Evolutionary conservation across 2,888 invertebrate genomes (phyloP).

Genomic region (Agonopterix alstromeriana): DNA sequence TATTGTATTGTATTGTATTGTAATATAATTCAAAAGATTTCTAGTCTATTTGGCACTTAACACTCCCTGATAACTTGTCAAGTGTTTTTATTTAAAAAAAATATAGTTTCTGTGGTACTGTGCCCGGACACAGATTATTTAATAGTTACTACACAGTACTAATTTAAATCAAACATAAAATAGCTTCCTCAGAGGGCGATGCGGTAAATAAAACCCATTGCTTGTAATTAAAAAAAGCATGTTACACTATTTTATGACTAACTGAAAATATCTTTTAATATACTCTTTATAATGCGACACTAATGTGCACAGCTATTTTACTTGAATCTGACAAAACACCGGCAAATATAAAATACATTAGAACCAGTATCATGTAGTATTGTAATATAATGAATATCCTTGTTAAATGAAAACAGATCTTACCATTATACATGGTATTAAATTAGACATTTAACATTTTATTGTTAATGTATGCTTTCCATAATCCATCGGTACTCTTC

Average conservation of each 20-base stretch:
- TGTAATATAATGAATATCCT: background rate
- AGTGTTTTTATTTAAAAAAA: no score
- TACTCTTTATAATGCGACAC: conserved; percentile 40
- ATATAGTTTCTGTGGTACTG: no score
- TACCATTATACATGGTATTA: background rate
- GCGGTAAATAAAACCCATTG: conserved; percentile 43
- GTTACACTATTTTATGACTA: conserved; percentile 63
- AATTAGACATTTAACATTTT: no score
- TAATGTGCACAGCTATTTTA: conserved; percentile 60
- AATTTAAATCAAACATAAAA: no score
- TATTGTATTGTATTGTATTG: no score
- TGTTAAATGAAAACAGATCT: background rate
- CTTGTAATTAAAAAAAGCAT: conserved; percentile 62
- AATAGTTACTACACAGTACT: no score
- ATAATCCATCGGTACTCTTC: no score
- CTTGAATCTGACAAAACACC: conserved; percentile 26
- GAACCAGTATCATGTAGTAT: background rate
- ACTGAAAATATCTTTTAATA: conserved; percentile 55
- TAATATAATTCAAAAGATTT: no score
- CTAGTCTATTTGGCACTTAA: no score
- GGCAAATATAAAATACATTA: background rate
- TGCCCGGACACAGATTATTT: no score
- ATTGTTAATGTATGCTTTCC: no score
- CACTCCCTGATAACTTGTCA: no score
- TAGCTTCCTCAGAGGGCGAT: background rate